phyloP scores from a whole-genome alignment of 2,888 invertebrate genomes.

The Pyrrhia umbra region DNA sequence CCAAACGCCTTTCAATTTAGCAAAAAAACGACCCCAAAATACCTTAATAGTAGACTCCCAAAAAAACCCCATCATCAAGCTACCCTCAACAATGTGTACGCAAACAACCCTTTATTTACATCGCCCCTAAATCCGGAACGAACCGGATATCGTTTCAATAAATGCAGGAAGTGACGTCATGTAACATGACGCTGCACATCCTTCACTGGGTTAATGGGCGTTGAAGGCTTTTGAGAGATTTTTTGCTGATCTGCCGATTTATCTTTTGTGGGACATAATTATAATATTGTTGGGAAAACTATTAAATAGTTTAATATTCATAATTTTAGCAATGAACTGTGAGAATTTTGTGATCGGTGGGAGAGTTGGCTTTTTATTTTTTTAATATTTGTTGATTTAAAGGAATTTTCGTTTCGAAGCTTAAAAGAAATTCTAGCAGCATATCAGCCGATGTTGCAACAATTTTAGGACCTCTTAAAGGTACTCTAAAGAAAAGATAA shows the following conservation, averaged over 20 bases:
- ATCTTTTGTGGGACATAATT: slow-evolving; percentile 25
- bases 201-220: slow-evolving; percentile 70
- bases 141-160: slow-evolving; percentile 74
- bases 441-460: too few relatives aligned
- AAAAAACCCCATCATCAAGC: slow-evolving; percentile 49
- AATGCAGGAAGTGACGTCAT: slow-evolving; percentile 66
- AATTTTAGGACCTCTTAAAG: too few relatives aligned
- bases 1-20: slow-evolving; percentile 27
- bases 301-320: slow-evolving; percentile 4
- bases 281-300: slow-evolving; percentile 20
- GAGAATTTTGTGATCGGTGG: not conserved
- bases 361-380: not conserved
- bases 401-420: not conserved
- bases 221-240: slow-evolving; percentile 31
- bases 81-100: slow-evolving; percentile 53
- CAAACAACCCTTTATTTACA: slow-evolving; percentile 72
- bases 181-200: slow-evolving; percentile 67
- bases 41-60: slow-evolving; percentile 25
- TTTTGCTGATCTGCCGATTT: slow-evolving; percentile 38
- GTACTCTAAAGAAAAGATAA: too few relatives aligned
- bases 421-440: too few relatives aligned
- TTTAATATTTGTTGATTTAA: not conserved
- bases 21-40: slow-evolving; percentile 42
- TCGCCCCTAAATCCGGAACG: slow-evolving; percentile 66
- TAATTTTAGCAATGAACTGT: slow-evolving; percentile 8